These are phyloP conservation scores for Centropus unirufus DNA, from an alignment of 2,113 vertebrate species.

Conservation along the genomic window DNA sequence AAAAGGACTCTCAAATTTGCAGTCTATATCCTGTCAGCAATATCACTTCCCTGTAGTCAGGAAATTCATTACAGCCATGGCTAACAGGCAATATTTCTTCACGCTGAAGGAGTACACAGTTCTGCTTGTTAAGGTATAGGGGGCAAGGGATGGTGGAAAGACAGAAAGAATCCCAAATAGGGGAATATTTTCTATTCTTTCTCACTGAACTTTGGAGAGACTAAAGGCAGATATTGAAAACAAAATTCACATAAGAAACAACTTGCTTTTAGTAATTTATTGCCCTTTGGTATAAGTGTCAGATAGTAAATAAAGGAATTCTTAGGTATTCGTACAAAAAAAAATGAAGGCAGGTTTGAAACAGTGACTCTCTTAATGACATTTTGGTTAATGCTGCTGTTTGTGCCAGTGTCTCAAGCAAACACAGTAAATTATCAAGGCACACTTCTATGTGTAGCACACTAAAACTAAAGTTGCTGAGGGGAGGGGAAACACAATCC, in stretches of 20 bases:
- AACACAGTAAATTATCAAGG: neutral
- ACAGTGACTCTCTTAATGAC: neutral
- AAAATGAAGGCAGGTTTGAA: neutral
- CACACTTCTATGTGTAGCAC: neutral
- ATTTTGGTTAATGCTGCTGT: neutral
- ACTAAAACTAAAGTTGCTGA: neutral
- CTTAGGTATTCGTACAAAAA: neutral
- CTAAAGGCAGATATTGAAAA: neutral
- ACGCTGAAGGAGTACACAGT: neutral
- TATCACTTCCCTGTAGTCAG: neutral
- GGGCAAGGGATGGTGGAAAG: neutral
- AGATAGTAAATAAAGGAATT: neutral
- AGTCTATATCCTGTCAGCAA: neutral
- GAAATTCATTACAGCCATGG: neutral
- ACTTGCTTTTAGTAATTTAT: neutral
- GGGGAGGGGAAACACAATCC: too few species aligned
- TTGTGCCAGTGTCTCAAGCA: neutral
- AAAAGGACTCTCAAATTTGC: neutral
- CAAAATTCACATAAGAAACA: neutral
- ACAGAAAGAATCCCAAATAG: neutral
- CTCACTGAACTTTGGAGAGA: neutral
- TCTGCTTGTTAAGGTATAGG: neutral
- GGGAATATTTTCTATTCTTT: neutral
- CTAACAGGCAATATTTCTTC: neutral
- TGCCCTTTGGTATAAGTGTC: neutral